Conservation (phyloP, 2,888 invertebrate species). For the Cerastis rubricosa region DNA sequence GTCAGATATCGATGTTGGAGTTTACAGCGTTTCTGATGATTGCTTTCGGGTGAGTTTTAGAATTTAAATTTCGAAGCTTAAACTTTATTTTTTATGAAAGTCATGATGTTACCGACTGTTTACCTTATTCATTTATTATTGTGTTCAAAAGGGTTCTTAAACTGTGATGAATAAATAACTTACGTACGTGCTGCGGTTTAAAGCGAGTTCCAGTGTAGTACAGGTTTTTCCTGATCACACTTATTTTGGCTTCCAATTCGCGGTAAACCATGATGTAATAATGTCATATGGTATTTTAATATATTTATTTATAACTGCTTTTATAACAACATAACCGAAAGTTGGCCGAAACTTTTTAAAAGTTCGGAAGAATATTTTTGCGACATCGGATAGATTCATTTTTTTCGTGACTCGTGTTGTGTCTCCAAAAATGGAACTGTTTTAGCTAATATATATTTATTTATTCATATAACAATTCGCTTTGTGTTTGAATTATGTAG, state of each 20-base stretch:
- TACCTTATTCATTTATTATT: not conserved
- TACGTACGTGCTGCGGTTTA: not conserved
- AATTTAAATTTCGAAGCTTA: not conserved
- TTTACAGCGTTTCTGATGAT: slow-evolving; percentile 93
- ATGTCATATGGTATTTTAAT: not conserved
- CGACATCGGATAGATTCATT: not conserved
- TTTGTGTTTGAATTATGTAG: too few species aligned
- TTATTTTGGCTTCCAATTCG: slow-evolving; percentile 13
- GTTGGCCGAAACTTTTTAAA: not conserved
- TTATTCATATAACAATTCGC: too few species aligned
- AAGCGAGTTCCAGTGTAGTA: slow-evolving; percentile 29
- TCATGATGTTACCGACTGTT: not conserved
- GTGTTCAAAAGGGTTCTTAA: not conserved
- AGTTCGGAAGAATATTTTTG: not conserved
- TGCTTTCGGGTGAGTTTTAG: slow-evolving; percentile 92
- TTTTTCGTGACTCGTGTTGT: not conserved
- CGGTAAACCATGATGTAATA: not conserved
- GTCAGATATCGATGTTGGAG: slow-evolving; percentile 84
- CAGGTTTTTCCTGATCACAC: slow-evolving; percentile 34
- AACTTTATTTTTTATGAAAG: not conserved
- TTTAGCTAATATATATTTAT: slow-evolving; percentile 14
- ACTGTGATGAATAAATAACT: slow-evolving; percentile 33
- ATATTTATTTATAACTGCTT: not conserved
- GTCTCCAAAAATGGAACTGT: slow-evolving; percentile 3
- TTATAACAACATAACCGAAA: not conserved